Evolutionary conservation across 2,888 invertebrate genomes (phyloP), one percentile per base, ranked within the genome.

Genomic region (Zhuqinia jingwanae): DNA sequence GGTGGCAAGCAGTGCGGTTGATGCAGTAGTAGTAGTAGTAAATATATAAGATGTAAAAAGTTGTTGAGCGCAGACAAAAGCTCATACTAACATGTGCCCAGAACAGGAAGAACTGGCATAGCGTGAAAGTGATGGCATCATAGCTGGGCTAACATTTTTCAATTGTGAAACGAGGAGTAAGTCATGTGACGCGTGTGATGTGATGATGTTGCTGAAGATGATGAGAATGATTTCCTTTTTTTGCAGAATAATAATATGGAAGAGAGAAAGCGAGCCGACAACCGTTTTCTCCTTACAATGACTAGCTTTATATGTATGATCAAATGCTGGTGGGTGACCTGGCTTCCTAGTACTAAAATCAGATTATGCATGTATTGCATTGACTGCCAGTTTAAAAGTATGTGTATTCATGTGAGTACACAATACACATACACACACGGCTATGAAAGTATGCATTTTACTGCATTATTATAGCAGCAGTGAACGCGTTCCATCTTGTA

Each of bases 141-240:
- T 56, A 36, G 50, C 73, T 50, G 73, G n/a, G 30, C n/a, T 22
- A 73, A 45, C 20, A 50, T 73, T 73, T 73, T 76, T 76, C 76
- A 53, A 53, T 50, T n/a, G 75, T 20, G 65, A 42, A 65, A 42
- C 17, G 58, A 30, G 30, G 30, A 63, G 63, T 3, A 63, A 27
- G n/a, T 63, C 63, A 30, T 36, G 63, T 30, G 63, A 63, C 30
- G 50, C 2, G 50, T 68, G 56, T 56, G 53, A n/a, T n/a, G n/a
- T n/a, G n/a, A n/a, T 56, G 76, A 76, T 76, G 76, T 76, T 56
- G 76, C 56, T 56, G 56, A 53, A 22, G 47, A 50, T 50, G 63
- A 53, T 53, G 68, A 50, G 13, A 15, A 63, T 63, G 63, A 58
- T 58, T 22, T 3, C 25, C 13, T n/a, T 63, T 63, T 63, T 63